Evolutionary conservation across 2,888 invertebrate species (phyloP).

Genomic region (Ophioninae sp.): DNA sequence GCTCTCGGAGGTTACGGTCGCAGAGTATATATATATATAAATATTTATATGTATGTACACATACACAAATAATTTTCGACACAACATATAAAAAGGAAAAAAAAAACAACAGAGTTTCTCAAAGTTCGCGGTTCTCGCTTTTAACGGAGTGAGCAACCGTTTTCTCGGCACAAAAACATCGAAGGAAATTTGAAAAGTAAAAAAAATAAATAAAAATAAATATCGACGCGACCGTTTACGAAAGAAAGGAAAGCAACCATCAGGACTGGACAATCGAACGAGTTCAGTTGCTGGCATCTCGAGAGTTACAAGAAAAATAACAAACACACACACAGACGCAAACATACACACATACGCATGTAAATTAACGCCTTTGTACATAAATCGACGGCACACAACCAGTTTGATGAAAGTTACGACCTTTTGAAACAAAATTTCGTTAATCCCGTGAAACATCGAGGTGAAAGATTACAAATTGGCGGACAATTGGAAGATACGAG

Average conservation of each 20-base stretch:
- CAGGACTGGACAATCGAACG: conserved; percentile 12
- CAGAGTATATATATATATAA: conserved; percentile 33
- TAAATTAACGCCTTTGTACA: conserved; percentile 34
- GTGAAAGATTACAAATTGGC: conserved; percentile 8
- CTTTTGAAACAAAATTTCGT: conserved; percentile 4
- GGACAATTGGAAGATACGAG: background rate
- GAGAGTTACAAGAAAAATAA: conserved; percentile 30
- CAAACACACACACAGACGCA: background rate
- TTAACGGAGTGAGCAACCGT: conserved; percentile 30
- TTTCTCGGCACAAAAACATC: conserved; percentile 17
- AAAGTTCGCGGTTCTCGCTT: conserved; percentile 38
- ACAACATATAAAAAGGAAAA: conserved; percentile 6
- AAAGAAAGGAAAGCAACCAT: conserved; percentile 24
- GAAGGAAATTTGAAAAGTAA: conserved; percentile 16
- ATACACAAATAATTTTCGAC: background rate
- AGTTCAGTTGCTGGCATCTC: conserved; percentile 38
- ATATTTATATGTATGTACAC: conserved; percentile 8
- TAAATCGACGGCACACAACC: conserved; percentile 34
- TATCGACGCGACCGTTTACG: conserved; percentile 21
- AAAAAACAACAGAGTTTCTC: background rate
- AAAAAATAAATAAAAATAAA: background rate
- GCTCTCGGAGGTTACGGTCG: conserved; percentile 75
- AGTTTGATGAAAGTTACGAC: conserved; percentile 38
- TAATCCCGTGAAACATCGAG: conserved; percentile 36
- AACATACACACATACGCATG: conserved; percentile 18